Conservation (phyloP, 2,888 invertebrate genomes). For the Blera fallax region DNA sequence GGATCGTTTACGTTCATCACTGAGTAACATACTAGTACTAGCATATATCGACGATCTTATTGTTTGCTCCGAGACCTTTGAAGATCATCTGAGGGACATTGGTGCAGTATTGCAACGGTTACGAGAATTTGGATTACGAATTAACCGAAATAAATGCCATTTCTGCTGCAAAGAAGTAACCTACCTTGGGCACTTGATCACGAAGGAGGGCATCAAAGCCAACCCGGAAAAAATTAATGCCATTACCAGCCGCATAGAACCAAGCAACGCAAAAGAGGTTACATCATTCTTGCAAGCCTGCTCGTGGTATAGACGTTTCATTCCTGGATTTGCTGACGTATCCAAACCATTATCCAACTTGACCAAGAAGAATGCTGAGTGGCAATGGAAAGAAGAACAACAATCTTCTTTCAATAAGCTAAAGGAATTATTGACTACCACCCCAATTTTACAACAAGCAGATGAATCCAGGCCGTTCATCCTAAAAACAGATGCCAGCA, state of each 20-base stretch:
- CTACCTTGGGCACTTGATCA: constrained; percentile 56
- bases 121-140: neutral
- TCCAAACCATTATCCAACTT: constrained; percentile 74
- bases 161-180: constrained; percentile 46
- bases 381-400: constrained; percentile 26
- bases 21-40: constrained; percentile 66
- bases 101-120: neutral
- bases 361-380: constrained; percentile 72
- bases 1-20: neutral
- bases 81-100: constrained; percentile 56
- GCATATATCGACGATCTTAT: constrained; percentile 76
- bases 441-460: constrained; percentile 67
- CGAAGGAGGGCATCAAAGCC: constrained; percentile 61
- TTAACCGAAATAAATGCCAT: constrained; percentile 6
- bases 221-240: constrained; percentile 74
- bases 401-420: constrained; percentile 7
- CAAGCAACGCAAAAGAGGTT: neutral
- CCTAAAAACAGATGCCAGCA: constrained; percentile 52
- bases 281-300: neutral
- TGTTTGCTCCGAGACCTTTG: constrained; percentile 73
- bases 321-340: constrained; percentile 39
- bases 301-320: constrained; percentile 55
- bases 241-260: neutral
- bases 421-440: constrained; percentile 42
- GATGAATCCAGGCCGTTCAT: neutral